These are phyloP conservation scores for Drosophila anomalipes DNA, from an alignment of 2,888 invertebrate genomes.

Conservation along the genomic window DNA sequence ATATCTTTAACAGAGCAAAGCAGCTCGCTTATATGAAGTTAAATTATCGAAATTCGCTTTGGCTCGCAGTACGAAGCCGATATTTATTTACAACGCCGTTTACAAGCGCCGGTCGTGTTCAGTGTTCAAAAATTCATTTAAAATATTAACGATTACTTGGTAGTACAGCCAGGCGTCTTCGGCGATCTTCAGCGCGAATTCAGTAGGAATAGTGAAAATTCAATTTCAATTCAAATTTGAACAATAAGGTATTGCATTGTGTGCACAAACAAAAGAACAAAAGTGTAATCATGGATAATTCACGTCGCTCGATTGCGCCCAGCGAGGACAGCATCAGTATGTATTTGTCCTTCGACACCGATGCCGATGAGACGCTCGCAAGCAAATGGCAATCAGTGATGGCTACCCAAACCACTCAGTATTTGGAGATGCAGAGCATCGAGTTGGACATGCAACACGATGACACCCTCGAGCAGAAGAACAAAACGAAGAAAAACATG, in stretches of 20 bases:
- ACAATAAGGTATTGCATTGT: not conserved
- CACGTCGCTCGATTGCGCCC: constrained; percentile 49
- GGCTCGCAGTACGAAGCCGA: constrained; percentile 15
- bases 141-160: constrained; percentile 71
- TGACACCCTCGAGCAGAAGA: constrained; percentile 63
- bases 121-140: constrained; percentile 69
- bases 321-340: constrained; percentile 71
- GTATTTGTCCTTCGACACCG: constrained; percentile 81
- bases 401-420: constrained; percentile 48
- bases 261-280: not conserved
- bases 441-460: constrained; percentile 47
- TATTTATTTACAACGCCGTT: constrained; percentile 37
- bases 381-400: constrained; percentile 71
- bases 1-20: not conserved
- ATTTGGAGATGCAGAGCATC: constrained; percentile 45
- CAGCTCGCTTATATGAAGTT: not conserved
- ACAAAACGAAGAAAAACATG: constrained; percentile 32
- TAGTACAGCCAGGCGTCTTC: constrained; percentile 64
- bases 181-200: constrained; percentile 23
- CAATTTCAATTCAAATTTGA: constrained; percentile 3
- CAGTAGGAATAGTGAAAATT: not conserved
- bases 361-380: constrained; percentile 70
- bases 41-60: not conserved
- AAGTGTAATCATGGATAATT: constrained; percentile 59
- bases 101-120: constrained; percentile 20